Evolutionary conservation across 2,888 invertebrate genomes (phyloP).

Genomic region (Agrochola macilenta): DNA sequence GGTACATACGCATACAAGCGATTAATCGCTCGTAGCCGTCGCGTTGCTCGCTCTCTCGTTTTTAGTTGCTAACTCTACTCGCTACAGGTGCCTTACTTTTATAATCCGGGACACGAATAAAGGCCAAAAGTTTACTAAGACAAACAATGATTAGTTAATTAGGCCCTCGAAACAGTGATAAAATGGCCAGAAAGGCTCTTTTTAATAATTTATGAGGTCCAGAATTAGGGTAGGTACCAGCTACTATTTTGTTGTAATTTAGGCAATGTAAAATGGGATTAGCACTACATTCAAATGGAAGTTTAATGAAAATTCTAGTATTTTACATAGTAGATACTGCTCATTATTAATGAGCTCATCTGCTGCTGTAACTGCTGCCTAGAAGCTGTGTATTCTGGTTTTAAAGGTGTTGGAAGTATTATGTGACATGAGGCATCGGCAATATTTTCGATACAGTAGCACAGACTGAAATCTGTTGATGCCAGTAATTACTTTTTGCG

Average conservation of each 20-base stretch:
- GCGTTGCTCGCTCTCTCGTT: no score
- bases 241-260: slow-evolving; percentile 1
- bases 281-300: neutral
- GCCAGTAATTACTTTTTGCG: no score
- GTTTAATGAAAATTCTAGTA: slow-evolving; percentile 2
- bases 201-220: slow-evolving; percentile 20
- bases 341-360: no score
- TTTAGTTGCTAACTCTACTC: no score
- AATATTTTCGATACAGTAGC: no score
- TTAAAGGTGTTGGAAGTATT: no score
- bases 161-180: slow-evolving; percentile 16
- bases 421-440: no score
- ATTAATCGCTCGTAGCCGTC: no score
- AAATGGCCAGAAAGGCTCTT: neutral
- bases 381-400: no score
- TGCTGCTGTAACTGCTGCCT: no score
- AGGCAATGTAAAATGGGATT: neutral
- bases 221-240: neutral
- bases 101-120: neutral
- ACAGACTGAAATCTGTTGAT: no score
- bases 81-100: neutral
- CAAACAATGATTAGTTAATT: slow-evolving; percentile 19
- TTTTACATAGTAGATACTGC: neutral
- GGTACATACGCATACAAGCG: no score
- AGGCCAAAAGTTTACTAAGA: neutral